Evolutionary conservation across 2,888 invertebrate species (phyloP), one percentile per base, ranked within the genome.

Genomic region (Epistrophella euchroma): DNA sequence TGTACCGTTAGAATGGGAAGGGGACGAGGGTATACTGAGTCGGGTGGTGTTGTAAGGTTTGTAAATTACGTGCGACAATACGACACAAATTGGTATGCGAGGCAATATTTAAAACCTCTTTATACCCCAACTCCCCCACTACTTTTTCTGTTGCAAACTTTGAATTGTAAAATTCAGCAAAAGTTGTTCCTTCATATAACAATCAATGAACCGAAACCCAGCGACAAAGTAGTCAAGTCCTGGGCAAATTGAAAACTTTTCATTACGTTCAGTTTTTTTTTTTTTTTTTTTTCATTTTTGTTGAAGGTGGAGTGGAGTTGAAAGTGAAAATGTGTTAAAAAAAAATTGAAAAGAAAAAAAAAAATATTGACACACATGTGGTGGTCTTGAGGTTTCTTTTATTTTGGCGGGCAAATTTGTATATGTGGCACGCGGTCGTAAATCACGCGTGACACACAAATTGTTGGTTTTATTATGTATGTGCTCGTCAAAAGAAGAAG

Each of bases 1-100:
- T 92, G 92, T 91, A 90, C 87, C 82, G 56, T 75, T 43, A 17
- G 50, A 1, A 9, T 5, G n/a, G 11, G 2, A 2, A 35, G 35
- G 35, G n/a, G 35, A 45, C 3, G 2, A 17, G 10, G 11, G 17
- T 17, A 3, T 43, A 5, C 9, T 1, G 9, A 10, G 15, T 62
- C 19, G 32, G 40, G 19, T 43, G 60, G 55, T 40, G 11, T 35
- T 35, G 70, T n/a, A 43, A n/a, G 43, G 11, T 17, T n/a, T 52
- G 40, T 11, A 76, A 81, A 78, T 74, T 86, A 86, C 86, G 86
- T 86, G 86, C 82, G 74, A 86, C 80, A 82, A 86, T 82, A 78
- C 82, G 45, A 62, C 77, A 47, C 74, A 86, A 82, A 86, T 86
- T 86, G 86, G 77, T 78, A 86, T 86, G 81, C 86, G 71, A 58